Percentiles rank a stretch among this genome's conserved stretches.
These are phyloP conservation scores for Agriopis aurantiaria DNA, from an alignment of 2,888 invertebrate genomes.

Conservation along the genomic window DNA sequence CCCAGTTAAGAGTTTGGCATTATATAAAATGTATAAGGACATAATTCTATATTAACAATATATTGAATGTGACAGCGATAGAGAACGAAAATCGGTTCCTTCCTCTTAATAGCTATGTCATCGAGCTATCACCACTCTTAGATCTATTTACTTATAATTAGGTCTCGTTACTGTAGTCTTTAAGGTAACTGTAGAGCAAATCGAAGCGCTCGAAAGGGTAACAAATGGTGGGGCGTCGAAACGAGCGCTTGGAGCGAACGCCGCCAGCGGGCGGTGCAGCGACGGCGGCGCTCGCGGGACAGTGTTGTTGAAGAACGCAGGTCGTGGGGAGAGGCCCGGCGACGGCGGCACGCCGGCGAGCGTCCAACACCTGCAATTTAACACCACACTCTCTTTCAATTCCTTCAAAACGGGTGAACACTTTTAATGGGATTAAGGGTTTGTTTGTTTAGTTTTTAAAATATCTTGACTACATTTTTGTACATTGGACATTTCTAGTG, in stretches of 20 bases:
- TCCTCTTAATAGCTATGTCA: conserved; percentile 32
- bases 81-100: no score
- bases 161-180: conserved; percentile 37
- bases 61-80: no score
- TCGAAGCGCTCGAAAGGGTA: conserved; percentile 26
- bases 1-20: no score
- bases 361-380: conserved; percentile 62
- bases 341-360: conserved; percentile 44
- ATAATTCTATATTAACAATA: no score
- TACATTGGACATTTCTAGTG: no score
- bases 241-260: conserved; percentile 11
- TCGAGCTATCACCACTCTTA: conserved; percentile 49
- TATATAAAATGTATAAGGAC: no score
- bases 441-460: no score
- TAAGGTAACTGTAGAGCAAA: conserved; percentile 31
- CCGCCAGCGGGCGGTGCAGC: conserved; percentile 40
- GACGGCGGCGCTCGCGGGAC: conserved; percentile 37
- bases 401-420: not conserved
- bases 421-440: no score
- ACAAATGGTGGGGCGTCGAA: conserved; percentile 10
- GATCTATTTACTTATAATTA: conserved; percentile 41
- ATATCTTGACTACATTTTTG: no score
- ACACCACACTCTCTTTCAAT: conserved; percentile 32
- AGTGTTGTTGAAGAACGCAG: conserved; percentile 36
- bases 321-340: conserved; percentile 48